Conservation (phyloP, 2,888 invertebrate species). For the Oscheius sp. region DNA sequence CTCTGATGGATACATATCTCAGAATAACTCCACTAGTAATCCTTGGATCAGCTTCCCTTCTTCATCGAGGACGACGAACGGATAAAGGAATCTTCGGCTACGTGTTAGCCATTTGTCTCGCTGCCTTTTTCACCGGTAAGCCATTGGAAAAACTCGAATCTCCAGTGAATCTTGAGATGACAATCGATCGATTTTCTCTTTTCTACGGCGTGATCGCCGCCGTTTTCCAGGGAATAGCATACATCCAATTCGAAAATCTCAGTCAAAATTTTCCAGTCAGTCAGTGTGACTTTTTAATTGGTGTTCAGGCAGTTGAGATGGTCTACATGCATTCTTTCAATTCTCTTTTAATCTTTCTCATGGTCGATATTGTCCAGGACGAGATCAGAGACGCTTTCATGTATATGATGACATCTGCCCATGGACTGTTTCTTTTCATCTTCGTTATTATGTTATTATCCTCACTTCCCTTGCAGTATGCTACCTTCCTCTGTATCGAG, state of each 20-base stretch:
- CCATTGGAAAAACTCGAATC: background rate
- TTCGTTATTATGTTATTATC: constrained; percentile 39
- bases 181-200: constrained; percentile 62
- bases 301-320: constrained; percentile 56
- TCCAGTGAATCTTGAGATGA: constrained; percentile 62
- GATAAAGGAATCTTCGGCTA: constrained; percentile 16
- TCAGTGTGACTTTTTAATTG: background rate
- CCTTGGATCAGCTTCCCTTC: constrained; percentile 32
- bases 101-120: constrained; percentile 15
- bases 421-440: constrained; percentile 56
- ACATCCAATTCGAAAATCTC: constrained; percentile 45
- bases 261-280: constrained; percentile 34
- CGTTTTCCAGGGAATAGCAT: constrained; percentile 49
- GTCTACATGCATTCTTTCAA: constrained; percentile 69
- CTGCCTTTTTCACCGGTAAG: constrained; percentile 23
- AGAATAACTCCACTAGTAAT: constrained; percentile 49
- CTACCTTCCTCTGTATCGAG: constrained; percentile 52
- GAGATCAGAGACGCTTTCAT: constrained; percentile 69
- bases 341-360: constrained; percentile 63
- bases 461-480: constrained; percentile 47
- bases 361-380: constrained; percentile 67
- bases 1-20: too few species aligned
- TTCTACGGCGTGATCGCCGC: constrained; percentile 60
- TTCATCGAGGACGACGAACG: constrained; percentile 24
- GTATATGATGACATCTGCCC: constrained; percentile 66